Evolutionary conservation across 2,797 vertebrate genomes (phyloP), one percentile per base, ranked within the genome.

Genomic region (Botia kubotai): DNA sequence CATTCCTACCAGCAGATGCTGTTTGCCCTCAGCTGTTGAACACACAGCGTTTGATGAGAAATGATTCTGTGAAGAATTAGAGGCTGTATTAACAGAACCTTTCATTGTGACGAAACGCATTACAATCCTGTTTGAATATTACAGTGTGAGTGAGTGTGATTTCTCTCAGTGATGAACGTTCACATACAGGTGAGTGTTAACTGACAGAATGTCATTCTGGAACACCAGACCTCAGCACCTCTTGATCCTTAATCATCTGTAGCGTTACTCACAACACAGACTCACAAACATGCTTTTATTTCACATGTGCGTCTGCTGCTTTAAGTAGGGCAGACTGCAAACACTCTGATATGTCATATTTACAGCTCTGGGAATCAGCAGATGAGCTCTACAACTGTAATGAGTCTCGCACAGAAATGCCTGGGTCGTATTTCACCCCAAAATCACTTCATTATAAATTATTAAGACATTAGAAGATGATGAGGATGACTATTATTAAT

Each of bases 41-140:
- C 48, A 66, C 52, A 58, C 21, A 6, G n/a, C 7, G 7, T 17
- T 4, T 5, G 21, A 58, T 69, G 19, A 83, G 62, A 75, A 79
- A 73, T 71, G 43, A 17, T 39, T 72, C 68, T 23, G 26, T 50
- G 12, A 79, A 36, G 29, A 63, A 75, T 65, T 78, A 58, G 21
- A 48, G 55, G 57, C 60, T 33, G 50, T 17, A 21, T 26, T 75
- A 50, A 12, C 17, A n/a, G 70, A 50, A 48, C 68, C 53, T 55
- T 79, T 63, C 46, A 75, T 69, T 69, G 78, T 72, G 19, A 21
- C 6, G 7, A 21, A 75, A 62, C 55, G 26, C 70, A 50, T 10
- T 55, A 16, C 26, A 63, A 8, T 33, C 23, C 3, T 17, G 29
- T 69, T 74, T 43, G 77, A 48, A 70, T 57, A 81, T 71, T 57